These are phyloP conservation scores for Brachyptera risi DNA, from an alignment of 2,888 invertebrate species.

Conservation along the genomic window DNA sequence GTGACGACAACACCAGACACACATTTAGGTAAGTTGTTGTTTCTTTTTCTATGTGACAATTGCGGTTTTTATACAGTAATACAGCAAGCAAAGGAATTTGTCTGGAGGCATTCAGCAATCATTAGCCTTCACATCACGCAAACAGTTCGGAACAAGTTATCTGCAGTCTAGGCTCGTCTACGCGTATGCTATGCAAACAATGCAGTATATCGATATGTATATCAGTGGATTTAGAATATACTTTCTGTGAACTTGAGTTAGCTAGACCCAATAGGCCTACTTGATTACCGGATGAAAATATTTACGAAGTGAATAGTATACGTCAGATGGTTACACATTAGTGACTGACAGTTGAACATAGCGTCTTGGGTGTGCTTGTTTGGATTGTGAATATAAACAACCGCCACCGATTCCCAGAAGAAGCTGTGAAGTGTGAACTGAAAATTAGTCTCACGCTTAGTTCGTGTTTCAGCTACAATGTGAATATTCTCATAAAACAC, in stretches of 20 bases:
- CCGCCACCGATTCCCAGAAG: conserved; percentile 2
- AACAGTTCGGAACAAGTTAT: conserved; percentile 11
- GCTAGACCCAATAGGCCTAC: too few relatives aligned
- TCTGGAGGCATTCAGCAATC: conserved; percentile 19
- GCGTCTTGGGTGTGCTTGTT: conserved; percentile 5
- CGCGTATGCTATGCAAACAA: conserved; percentile 11
- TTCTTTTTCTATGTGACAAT: conserved; percentile 3
- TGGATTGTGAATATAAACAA: conserved; percentile 5
- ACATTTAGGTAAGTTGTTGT: conserved; percentile 30
- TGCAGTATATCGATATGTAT: neutral
- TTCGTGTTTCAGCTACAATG: too few relatives aligned
- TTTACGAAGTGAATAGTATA: too few relatives aligned
- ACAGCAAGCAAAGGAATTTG: conserved; percentile 22
- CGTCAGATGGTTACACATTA: too few relatives aligned
- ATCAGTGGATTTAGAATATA: too few relatives aligned
- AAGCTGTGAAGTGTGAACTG: neutral
- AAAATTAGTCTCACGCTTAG: too few relatives aligned
- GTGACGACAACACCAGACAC: conserved; percentile 27
- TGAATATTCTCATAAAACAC: too few relatives aligned
- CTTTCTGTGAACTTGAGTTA: too few relatives aligned
- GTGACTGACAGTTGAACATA: conserved; percentile 1
- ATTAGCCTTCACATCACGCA: conserved; percentile 22
- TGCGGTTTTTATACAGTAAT: neutral
- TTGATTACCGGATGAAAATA: neutral
- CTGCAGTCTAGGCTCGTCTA: neutral